phyloP scores from a whole-genome alignment of 2,113 vertebrate genomes.

The Porphyrio hochstetteri region DNA sequence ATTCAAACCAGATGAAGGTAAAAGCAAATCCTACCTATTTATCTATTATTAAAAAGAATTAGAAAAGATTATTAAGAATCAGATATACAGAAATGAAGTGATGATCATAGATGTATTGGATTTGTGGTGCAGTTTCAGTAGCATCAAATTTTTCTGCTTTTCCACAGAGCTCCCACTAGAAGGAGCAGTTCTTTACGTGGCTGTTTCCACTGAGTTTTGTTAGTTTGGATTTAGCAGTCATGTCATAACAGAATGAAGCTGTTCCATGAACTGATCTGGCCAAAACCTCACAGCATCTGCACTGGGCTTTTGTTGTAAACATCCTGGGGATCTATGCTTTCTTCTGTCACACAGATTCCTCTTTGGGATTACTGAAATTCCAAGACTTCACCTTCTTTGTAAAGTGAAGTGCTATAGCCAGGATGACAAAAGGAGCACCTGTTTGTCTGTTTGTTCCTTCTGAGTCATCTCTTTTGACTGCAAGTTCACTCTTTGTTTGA shows the following conservation, averaged over 20 bases:
- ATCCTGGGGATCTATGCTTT: background rate
- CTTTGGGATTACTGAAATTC: background rate
- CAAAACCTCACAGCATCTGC: background rate
- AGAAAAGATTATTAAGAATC: background rate
- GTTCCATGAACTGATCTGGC: background rate
- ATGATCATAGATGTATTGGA: background rate
- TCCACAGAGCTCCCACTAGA: background rate
- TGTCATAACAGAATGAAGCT: background rate
- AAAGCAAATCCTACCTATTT: background rate
- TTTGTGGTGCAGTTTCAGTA: background rate
- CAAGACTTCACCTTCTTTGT: background rate
- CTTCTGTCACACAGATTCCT: background rate
- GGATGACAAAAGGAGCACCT: background rate
- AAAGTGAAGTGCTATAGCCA: background rate
- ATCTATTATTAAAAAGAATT: background rate
- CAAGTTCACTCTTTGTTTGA: background rate
- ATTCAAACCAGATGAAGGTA: background rate
- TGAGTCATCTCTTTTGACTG: background rate
- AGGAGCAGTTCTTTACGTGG: background rate
- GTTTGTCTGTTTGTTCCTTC: background rate
- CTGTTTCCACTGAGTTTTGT: background rate
- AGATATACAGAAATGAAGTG: background rate
- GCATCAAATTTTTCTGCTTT: background rate
- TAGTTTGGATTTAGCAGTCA: background rate
- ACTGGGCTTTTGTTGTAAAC: background rate